phyloP scores from a whole-genome alignment of 2,113 vertebrate genomes.

The Dasyurus viverrinus region DNA sequence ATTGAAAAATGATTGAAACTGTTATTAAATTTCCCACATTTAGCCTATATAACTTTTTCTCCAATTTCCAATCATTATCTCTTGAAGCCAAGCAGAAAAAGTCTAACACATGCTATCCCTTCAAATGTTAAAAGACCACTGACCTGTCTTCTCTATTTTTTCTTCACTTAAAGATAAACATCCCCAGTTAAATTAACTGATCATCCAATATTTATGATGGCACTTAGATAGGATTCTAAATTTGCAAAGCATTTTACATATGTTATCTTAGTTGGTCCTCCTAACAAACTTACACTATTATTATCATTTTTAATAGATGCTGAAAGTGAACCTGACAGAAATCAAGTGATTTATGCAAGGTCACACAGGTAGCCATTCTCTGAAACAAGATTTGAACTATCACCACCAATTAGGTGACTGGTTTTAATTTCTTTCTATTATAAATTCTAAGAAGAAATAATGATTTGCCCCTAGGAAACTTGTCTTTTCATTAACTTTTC shows the following conservation, averaged over 20 bases:
- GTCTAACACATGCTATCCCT: no score
- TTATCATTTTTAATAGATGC: no score
- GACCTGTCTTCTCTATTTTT: neutral
- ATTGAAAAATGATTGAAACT: no score
- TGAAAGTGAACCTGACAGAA: neutral
- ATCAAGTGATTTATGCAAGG: neutral
- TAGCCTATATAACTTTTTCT: neutral
- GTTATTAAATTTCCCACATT: neutral
- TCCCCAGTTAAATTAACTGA: neutral
- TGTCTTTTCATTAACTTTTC: neutral
- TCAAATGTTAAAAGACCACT: no score
- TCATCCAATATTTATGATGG: neutral
- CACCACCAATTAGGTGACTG: no score
- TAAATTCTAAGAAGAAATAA: neutral
- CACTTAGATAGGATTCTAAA: neutral
- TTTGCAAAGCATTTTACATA: neutral
- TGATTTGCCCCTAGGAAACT: neutral
- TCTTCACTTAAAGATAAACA: neutral
- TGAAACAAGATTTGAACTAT: neutral
- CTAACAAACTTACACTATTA: no score
- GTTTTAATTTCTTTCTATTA: neutral
- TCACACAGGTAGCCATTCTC: neutral
- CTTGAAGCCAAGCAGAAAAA: neutral
- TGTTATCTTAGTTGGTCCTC: neutral
- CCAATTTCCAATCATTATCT: neutral